phyloP scores from a whole-genome alignment of 2,113 vertebrate genomes.

The Fregetta grallaria region DNA sequence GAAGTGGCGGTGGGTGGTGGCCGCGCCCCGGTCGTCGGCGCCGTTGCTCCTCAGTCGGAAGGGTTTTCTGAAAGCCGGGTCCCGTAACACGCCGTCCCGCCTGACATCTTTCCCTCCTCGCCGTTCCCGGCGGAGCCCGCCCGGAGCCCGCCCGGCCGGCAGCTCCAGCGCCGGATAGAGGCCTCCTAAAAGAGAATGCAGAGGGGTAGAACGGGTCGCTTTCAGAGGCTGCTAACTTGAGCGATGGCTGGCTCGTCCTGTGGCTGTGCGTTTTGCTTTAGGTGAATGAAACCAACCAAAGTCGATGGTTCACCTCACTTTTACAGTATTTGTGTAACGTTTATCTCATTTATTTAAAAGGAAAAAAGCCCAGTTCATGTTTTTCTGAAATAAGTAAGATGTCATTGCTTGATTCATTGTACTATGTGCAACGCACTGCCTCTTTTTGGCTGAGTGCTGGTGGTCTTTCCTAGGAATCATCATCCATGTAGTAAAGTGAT shows the following conservation, averaged over 20 bases:
- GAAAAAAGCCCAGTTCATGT: background rate
- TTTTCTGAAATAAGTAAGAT: background rate
- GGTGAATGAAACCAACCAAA: background rate
- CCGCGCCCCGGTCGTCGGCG: accelerated
- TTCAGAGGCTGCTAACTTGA: too few relatives aligned
- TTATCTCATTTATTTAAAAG: background rate
- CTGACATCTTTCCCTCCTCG: accelerated
- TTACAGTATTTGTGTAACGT: background rate
- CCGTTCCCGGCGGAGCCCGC: accelerated
- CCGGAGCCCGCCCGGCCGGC: accelerated
- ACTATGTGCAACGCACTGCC: accelerated
- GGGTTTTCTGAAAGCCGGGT: accelerated
- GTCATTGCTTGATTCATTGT: background rate
- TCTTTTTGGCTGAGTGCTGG: background rate
- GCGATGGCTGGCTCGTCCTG: background rate
- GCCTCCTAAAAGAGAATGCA: too few relatives aligned
- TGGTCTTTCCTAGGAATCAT: background rate
- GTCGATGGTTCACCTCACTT: background rate
- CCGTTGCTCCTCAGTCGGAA: accelerated
- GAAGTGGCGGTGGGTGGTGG: background rate
- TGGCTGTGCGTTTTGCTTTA: background rate
- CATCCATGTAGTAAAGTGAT: accelerated
- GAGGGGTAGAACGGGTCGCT: accelerated
- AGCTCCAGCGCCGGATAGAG: accelerated
- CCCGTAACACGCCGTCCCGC: accelerated